Conservation (phyloP, 1,140 invertebrate genomes). For the Drosophila bipectinata region DNA sequence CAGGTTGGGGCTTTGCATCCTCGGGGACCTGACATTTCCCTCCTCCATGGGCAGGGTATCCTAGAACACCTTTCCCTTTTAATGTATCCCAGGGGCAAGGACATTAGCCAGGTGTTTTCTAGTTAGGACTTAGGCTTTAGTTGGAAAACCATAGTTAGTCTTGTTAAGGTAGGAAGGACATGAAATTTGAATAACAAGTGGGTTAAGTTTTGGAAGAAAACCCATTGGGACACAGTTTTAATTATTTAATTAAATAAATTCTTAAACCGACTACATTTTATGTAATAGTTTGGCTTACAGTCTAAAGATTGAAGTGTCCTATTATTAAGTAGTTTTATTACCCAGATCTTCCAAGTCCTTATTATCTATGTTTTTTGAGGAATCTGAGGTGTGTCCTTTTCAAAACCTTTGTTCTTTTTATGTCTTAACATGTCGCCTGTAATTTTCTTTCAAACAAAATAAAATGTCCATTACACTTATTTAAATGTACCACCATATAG, state of each 20-base stretch:
- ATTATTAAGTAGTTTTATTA: background rate
- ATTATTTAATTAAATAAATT: constrained; percentile 4
- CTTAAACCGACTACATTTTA: no score
- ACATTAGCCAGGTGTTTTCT: constrained; percentile 27
- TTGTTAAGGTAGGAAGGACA: constrained; percentile 25
- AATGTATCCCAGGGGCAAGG: constrained; percentile 25
- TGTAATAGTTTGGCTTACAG: no score
- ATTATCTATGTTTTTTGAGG: background rate
- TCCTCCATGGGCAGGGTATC: background rate
- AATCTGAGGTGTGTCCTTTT: background rate
- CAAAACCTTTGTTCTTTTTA: constrained; percentile 5
- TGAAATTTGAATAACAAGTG: constrained; percentile 10
- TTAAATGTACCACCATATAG: constrained; percentile 48
- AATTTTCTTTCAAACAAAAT: constrained; percentile 34
- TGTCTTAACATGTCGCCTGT: constrained; percentile 32
- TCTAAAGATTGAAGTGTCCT: background rate
- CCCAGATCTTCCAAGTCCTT: background rate
- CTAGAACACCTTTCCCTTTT: constrained; percentile 7
- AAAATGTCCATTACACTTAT: constrained; percentile 43
- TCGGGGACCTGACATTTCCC: constrained; percentile 62
- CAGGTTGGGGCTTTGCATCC: constrained; percentile 42
- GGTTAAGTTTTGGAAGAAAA: background rate
- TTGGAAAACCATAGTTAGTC: background rate
- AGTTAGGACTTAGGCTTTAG: constrained; percentile 1
- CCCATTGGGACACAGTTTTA: background rate